Conservation (phyloP, 1,140 invertebrate species). For the Radopholus similis region DNA sequence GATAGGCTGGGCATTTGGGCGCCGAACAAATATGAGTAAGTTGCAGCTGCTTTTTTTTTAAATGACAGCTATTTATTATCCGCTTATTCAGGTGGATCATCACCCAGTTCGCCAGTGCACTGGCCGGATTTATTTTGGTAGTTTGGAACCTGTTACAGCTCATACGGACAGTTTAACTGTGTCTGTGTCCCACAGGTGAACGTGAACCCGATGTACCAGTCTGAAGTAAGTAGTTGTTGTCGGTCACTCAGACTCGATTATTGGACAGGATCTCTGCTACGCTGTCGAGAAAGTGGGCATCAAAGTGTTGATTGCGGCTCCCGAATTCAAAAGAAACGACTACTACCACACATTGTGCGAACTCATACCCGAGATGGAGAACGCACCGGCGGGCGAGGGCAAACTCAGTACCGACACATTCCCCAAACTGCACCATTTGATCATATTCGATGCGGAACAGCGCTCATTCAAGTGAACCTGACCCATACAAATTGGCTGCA, state of each 20-base stretch:
- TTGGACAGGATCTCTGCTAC: constrained; percentile 71
- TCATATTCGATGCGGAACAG: constrained; percentile 55
- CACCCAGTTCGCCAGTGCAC: constrained; percentile 72
- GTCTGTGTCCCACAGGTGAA: constrained; percentile 58
- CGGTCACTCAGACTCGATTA: neutral
- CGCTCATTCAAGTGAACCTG: constrained; percentile 45
- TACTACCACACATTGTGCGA: constrained; percentile 49
- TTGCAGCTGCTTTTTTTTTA: too few relatives aligned
- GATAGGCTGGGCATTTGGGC: constrained; percentile 83
- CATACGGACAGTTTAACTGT: neutral
- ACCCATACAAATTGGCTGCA: neutral
- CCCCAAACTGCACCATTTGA: constrained; percentile 53
- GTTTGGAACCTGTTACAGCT: neutral
- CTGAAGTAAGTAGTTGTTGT: constrained; percentile 41
- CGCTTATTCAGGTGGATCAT: too few relatives aligned
- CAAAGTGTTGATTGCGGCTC: constrained; percentile 43
- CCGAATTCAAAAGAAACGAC: constrained; percentile 54
- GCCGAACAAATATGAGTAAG: constrained; percentile 76
- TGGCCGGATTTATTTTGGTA: constrained; percentile 77
- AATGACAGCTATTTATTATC: too few relatives aligned
- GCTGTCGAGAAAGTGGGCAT: constrained; percentile 73
- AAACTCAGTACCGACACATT: constrained; percentile 43
- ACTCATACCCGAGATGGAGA: constrained; percentile 50
- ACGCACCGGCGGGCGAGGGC: constrained; percentile 35
- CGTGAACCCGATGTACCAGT: constrained; percentile 78